These are phyloP conservation scores for Aphelinus certus DNA, from an alignment of 1,140 invertebrate species.

Conservation along the genomic window DNA sequence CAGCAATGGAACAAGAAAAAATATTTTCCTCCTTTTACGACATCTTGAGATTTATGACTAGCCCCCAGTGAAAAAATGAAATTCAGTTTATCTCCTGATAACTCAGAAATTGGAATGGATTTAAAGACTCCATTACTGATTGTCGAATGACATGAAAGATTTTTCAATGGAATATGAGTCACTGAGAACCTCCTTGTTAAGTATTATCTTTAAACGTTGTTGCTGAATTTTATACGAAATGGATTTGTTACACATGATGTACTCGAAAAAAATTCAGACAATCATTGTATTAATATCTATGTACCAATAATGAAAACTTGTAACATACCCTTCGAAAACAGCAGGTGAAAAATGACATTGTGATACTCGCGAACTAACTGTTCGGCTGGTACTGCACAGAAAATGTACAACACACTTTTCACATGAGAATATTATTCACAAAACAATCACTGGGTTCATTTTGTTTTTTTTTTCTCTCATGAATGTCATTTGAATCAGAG, in stretches of 20 bases:
- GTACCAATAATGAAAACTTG: too few species aligned
- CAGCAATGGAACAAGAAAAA: too few species aligned
- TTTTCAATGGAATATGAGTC: too few species aligned
- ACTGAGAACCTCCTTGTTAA: too few species aligned
- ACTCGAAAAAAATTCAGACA: not conserved
- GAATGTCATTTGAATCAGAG: not conserved
- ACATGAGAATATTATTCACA: not conserved
- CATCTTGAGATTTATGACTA: too few species aligned
- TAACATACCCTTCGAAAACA: constrained; percentile 57
- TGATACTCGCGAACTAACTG: not conserved
- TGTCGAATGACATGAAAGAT: too few species aligned
- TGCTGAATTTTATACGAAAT: constrained; percentile 16
- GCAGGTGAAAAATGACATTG: constrained; percentile 58
- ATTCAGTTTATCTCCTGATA: too few species aligned
- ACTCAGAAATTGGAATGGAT: too few species aligned
- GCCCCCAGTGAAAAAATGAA: too few species aligned
- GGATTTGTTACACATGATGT: not conserved
- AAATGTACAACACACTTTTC: constrained; percentile 2
- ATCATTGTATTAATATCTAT: not conserved
- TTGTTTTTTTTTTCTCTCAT: not conserved
- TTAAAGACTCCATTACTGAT: too few species aligned
- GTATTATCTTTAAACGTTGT: not conserved
- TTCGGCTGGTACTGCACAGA: not conserved
- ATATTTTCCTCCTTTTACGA: too few species aligned
- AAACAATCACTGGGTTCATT: not conserved